Evolutionary conservation across 2,113 vertebrate species (phyloP).

Genomic region (Megalops atlanticus): DNA sequence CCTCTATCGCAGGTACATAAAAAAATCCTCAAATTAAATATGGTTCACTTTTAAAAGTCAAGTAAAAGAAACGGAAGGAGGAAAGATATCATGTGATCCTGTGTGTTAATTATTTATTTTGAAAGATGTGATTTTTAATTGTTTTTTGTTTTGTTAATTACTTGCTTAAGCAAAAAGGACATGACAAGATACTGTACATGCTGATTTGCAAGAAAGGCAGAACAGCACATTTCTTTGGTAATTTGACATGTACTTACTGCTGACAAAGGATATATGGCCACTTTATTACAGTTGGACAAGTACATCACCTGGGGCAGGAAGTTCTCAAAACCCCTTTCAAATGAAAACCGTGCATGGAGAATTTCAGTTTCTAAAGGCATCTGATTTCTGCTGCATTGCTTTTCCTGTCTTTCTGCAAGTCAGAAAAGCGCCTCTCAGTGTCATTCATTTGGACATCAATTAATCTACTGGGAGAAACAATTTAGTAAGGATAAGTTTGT

Average conservation of each 20-base stretch:
- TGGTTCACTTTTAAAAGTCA: too few species aligned
- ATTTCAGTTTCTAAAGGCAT: not conserved
- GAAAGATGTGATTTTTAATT: too few species aligned
- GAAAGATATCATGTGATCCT: too few species aligned
- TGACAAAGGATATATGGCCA: not conserved
- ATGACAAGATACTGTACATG: not conserved
- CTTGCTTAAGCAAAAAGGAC: not conserved
- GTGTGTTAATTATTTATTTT: too few species aligned
- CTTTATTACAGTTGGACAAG: not conserved
- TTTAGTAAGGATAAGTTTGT: too few species aligned
- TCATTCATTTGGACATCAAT: not conserved
- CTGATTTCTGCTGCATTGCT: not conserved
- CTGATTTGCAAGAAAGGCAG: not conserved
- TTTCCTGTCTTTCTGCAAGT: not conserved
- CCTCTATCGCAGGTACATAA: not conserved
- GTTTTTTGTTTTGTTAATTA: too few species aligned
- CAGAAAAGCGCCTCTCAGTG: not conserved
- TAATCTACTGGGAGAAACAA: too few species aligned
- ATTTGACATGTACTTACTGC: not conserved
- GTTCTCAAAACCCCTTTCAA: not conserved
- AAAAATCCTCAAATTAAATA: too few species aligned
- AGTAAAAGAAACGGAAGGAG: too few species aligned
- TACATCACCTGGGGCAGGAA: not conserved
- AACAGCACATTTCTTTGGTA: not conserved
- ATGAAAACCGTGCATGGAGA: not conserved